These are phyloP conservation scores for Craseonycteris thonglongyai DNA, from an alignment of 2,113 vertebrate species.

Conservation along the genomic window DNA sequence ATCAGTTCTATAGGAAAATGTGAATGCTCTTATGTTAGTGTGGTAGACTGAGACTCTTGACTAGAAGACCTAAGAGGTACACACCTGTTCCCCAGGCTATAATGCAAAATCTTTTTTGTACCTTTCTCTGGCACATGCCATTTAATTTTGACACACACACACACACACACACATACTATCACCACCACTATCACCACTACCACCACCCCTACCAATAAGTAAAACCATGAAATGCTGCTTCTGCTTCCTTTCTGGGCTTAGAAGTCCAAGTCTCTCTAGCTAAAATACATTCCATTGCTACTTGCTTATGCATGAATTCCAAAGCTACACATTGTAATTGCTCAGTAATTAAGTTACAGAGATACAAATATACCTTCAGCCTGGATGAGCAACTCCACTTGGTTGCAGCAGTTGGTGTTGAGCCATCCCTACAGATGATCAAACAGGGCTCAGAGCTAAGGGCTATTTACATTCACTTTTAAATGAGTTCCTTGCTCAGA, in stretches of 20 bases:
- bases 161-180: background rate
- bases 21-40: background rate
- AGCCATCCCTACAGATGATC: background rate
- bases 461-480: background rate
- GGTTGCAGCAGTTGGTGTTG: background rate
- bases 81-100: background rate
- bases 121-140: constrained; percentile 15
- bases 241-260: constrained; percentile 49
- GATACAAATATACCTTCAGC: constrained; percentile 22
- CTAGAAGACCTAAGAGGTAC: background rate
- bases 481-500: constrained; percentile 35
- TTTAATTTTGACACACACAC: constrained; percentile 42
- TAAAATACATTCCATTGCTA: constrained; percentile 41
- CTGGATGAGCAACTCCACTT: background rate
- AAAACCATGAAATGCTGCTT: constrained; percentile 36
- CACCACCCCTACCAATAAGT: no score
- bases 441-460: background rate
- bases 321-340: background rate
- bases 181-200: no score
- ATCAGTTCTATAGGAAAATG: background rate
- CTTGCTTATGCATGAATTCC: constrained; percentile 52
- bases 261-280: constrained; percentile 2
- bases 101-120: constrained; percentile 44
- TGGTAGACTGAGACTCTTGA: background rate
- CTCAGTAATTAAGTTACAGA: constrained; percentile 48